Evolutionary conservation across 30 jellyfish, hydroid and myxozoan species (phyloP), one percentile per base, ranked within the genome.

Genomic region (Hydra vulgaris): DNA sequence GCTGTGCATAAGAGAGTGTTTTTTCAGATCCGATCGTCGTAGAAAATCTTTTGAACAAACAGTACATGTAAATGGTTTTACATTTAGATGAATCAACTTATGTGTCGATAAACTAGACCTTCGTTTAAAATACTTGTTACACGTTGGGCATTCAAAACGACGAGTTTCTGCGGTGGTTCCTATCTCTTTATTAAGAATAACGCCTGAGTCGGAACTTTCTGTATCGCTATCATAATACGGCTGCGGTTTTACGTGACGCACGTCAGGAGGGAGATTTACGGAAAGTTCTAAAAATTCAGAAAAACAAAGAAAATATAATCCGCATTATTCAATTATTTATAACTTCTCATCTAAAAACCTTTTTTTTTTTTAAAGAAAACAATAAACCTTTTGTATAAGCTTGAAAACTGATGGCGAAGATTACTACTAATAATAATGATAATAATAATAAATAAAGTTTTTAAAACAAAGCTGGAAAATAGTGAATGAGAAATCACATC

Each of bases 1-100:
- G 0, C 95, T 84, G 72, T 90, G 97, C 95, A 90, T 90, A 8
- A 85, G 82, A 7, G 84, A 52, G 73, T 90, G 97, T 84, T 85
- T 90, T 73, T 85, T 90, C 71, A 90, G 80, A 71, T 85, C 95
- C 18, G 97, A 85, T 25, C 95, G 82, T 16, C 97, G 89, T 55
- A 85, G 27, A 81, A 90, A 90, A 27, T 76, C 90, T 83, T 90
- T 90, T 7, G 71, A 23, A 56, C 97, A 90, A 7, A 85, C 77
- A 1, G 92, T 21, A 83, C 97, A 90, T 56, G 87, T 70, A 68
- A 85, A 90, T 26, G 97, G 97, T 72, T 90, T 90, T 53, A 85
- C 73, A 73, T 85, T 85, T 27, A 79, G 87, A 74, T 90, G 97
- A 25, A 90, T 90, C 20, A 85, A 83, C 66, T 90, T 90, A 73